These are phyloP conservation scores for Montipora foliosa DNA, from an alignment of 64 coral and sea anemone species.

Conservation along the genomic window DNA sequence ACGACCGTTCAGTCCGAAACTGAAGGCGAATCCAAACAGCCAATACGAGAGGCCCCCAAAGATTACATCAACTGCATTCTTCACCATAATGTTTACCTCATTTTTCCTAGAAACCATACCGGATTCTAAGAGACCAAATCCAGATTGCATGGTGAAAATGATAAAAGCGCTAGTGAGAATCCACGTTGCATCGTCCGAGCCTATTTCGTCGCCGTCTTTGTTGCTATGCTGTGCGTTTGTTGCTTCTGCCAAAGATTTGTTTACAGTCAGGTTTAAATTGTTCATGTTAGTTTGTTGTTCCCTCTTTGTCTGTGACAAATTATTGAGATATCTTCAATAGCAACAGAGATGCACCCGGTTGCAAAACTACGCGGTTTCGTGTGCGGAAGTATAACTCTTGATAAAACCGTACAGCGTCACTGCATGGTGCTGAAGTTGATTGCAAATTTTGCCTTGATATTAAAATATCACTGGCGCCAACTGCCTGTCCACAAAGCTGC, in stretches of 20 bases:
- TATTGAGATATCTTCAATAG: background rate
- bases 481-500: background rate
- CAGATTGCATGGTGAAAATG: slow-evolving; percentile 75
- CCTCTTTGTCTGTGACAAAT: background rate
- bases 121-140: slow-evolving; percentile 62
- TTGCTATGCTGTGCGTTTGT: too few species aligned
- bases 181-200: slow-evolving; percentile 66
- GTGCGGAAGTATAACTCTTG: too few species aligned
- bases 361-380: background rate
- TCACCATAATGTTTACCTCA: slow-evolving; percentile 62
- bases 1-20: background rate
- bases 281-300: background rate
- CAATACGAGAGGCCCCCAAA: slow-evolving; percentile 61
- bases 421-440: background rate
- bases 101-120: slow-evolving; percentile 69
- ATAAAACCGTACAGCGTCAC: too few species aligned
- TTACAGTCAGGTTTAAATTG: background rate
- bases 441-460: background rate
- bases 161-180: slow-evolving; percentile 68
- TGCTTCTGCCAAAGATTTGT: background rate
- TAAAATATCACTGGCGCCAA: background rate
- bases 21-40: slow-evolving; percentile 66
- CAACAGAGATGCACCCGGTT: background rate
- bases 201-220: slow-evolving; percentile 9
- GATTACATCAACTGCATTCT: slow-evolving; percentile 59